These are phyloP conservation scores for Crotalus horridus DNA, from an alignment of 2,113 vertebrate species.

Conservation along the genomic window DNA sequence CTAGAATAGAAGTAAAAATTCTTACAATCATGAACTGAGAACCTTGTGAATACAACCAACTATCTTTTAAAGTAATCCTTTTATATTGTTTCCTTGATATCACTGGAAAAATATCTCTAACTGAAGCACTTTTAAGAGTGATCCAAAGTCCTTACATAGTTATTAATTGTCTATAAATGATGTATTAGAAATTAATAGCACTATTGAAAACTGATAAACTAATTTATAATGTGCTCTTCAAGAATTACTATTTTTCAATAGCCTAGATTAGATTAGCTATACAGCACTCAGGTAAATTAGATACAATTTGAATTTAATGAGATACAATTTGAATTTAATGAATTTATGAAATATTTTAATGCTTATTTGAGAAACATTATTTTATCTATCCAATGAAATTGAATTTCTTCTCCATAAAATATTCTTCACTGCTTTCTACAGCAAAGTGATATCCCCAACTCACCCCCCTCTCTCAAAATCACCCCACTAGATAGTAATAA, in stretches of 20 bases:
- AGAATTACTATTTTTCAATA: not conserved
- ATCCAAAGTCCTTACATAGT: not conserved
- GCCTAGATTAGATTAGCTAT: not conserved
- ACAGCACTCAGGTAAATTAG: not conserved
- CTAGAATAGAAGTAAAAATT: not conserved
- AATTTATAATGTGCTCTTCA: not conserved
- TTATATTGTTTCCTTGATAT: constrained; percentile 22
- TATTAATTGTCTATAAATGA: not conserved
- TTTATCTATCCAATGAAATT: not conserved
- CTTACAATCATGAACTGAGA: not conserved
- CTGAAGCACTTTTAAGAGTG: not conserved
- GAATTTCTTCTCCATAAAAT: not conserved
- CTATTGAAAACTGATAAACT: constrained; percentile 8
- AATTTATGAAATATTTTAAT: not conserved
- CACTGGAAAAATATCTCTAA: constrained; percentile 16
- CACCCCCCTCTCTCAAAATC: not conserved
- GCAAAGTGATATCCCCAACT: not conserved
- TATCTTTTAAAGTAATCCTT: not conserved
- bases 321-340: not conserved
- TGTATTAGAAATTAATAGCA: constrained; percentile 7
- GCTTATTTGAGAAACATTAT: not conserved
- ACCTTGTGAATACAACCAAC: constrained; percentile 6
- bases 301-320: not conserved
- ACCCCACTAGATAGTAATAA: not conserved
- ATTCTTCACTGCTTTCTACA: not conserved